A percentile compares a stretch with the other conserved stretches of the same genome.
These are phyloP conservation scores for Drosophila pullipes DNA, from an alignment of 2,888 invertebrate genomes.

Conservation along the genomic window DNA sequence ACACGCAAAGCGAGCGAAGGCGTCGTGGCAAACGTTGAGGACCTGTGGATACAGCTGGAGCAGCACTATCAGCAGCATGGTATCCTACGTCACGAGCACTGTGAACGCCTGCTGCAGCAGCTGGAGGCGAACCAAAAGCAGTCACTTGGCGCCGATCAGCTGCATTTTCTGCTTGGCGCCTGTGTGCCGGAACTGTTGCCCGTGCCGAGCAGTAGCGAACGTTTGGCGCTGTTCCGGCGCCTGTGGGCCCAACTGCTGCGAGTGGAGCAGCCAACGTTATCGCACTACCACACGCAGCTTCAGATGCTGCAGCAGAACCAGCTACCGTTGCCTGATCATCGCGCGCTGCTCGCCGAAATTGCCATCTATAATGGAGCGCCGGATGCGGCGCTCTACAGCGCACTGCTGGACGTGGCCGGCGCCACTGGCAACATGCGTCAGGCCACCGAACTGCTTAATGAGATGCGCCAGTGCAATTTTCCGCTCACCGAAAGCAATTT, in stretches of 20 bases:
- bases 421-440: conserved; percentile 87
- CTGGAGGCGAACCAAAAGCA: conserved; percentile 30
- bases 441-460: conserved; percentile 87
- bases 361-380: conserved; percentile 83
- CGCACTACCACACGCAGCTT: conserved; percentile 87
- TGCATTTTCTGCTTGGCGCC: conserved; percentile 86
- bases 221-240: conserved; percentile 86
- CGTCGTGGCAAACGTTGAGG: conserved; percentile 32
- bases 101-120: conserved; percentile 64
- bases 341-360: conserved; percentile 75
- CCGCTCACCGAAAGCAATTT: conserved; percentile 88
- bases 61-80: conserved; percentile 63
- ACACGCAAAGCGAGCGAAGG: neutral
- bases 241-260: conserved; percentile 87
- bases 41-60: conserved; percentile 66
- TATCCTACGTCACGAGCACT: conserved; percentile 63
- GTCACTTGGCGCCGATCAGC: conserved; percentile 58
- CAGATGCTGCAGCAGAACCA: conserved; percentile 88
- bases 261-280: conserved; percentile 57
- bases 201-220: conserved; percentile 85
- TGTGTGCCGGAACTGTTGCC: conserved; percentile 86
- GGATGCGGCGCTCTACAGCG: conserved; percentile 86
- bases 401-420: conserved; percentile 87
- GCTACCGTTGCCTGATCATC: conserved; percentile 84
- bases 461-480: conserved; percentile 87